Evolutionary conservation across 2,888 invertebrate species (phyloP).

Genomic region (Rotaria sp.): DNA sequence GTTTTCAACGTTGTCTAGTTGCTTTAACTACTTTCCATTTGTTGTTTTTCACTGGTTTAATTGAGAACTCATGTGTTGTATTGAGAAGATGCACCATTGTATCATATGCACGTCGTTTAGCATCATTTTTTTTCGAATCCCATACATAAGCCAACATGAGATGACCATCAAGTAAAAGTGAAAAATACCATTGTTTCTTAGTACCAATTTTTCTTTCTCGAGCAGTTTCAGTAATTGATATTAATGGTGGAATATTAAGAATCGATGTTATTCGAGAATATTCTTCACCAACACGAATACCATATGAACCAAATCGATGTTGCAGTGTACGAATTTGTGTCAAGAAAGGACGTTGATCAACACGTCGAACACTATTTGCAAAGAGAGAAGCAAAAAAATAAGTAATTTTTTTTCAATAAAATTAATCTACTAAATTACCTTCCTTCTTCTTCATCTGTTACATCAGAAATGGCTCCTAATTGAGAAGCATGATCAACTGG

Average conservation of each 20-base stretch:
- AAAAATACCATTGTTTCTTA: conserved; percentile 26
- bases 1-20: background rate
- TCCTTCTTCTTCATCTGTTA: background rate
- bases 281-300: conserved; percentile 29
- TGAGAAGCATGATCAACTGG: background rate
- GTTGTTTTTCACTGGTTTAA: conserved; percentile 23
- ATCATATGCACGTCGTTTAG: conserved; percentile 17
- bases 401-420: too few species aligned
- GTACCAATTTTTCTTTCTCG: conserved; percentile 22
- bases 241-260: conserved; percentile 25
- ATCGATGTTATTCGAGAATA: conserved; percentile 28
- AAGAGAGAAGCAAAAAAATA: background rate
- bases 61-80: background rate
- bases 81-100: background rate
- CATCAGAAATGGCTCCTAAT: background rate
- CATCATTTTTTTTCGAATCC: background rate
- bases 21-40: conserved; percentile 13
- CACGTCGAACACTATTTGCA: background rate
- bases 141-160: background rate
- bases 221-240: conserved; percentile 2
- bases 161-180: conserved; percentile 2
- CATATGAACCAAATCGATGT: conserved; percentile 12
- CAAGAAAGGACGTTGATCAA: background rate
- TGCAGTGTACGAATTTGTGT: background rate
- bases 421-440: background rate